phyloP scores from a whole-genome alignment of 2,113 vertebrate genomes.

The Cephalopterus ornatus region DNA sequence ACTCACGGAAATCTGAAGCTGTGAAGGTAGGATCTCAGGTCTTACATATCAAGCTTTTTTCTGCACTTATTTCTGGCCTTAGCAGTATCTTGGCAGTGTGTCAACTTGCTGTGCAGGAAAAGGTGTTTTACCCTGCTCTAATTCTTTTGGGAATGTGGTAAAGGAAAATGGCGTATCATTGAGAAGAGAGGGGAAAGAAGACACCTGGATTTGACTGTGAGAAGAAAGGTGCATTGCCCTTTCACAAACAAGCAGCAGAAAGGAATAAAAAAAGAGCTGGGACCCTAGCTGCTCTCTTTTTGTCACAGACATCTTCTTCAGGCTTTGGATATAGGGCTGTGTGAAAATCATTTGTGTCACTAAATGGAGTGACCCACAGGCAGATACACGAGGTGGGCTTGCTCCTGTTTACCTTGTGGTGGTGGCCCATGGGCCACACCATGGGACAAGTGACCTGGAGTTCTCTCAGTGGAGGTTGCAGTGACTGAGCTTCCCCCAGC shows the following conservation, averaged over 20 bases:
- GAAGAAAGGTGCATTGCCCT: not conserved
- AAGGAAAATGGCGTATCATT: not conserved
- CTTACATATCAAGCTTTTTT: conserved; percentile 14
- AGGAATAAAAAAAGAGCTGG: not conserved
- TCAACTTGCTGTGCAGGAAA: not conserved
- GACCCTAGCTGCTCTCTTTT: not conserved
- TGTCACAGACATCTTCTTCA: not conserved
- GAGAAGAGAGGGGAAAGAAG: not conserved
- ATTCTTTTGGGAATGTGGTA: not conserved
- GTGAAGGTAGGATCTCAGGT: not conserved
- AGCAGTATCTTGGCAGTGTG: not conserved
- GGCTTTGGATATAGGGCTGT: not conserved
- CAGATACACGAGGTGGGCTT: not conserved
- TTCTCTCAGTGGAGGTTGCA: not conserved
- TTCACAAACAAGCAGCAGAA: not conserved
- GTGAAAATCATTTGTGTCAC: not conserved
- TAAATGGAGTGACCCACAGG: not conserved
- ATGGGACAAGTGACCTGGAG: not conserved
- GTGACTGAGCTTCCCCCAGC: not conserved
- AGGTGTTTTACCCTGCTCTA: not conserved
- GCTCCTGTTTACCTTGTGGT: not conserved
- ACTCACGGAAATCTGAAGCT: not conserved
- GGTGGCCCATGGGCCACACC: not conserved
- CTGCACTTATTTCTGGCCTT: conserved; percentile 5
- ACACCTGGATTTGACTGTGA: not conserved